phyloP scores from a whole-genome alignment of 2,888 invertebrate species.

The Archaeoteleia sp. region DNA sequence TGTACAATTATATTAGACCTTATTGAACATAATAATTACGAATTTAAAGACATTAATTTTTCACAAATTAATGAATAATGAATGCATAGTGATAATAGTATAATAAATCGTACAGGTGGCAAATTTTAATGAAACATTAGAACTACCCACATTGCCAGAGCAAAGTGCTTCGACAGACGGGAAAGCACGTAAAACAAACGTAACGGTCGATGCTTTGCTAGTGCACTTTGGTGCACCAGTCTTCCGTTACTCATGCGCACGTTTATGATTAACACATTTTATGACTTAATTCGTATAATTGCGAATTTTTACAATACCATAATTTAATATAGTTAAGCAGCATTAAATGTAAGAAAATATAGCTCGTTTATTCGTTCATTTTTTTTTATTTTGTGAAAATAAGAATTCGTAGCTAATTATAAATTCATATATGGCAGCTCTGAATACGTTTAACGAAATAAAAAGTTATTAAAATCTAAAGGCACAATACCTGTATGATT shows the following conservation, averaged over 20 bases:
- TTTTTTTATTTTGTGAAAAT: too few species aligned
- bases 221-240: slow-evolving; percentile 3
- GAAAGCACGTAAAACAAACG: slow-evolving; percentile 12
- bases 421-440: too few species aligned
- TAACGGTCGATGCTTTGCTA: slow-evolving; percentile 1
- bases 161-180: not conserved
- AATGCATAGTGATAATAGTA: too few species aligned
- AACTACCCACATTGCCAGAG: slow-evolving; percentile 1
- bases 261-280: slow-evolving; percentile 13
- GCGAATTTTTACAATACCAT: not conserved
- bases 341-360: too few species aligned
- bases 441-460: too few species aligned
- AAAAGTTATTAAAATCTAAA: too few species aligned
- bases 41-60: not conserved
- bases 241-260: slow-evolving; percentile 8
- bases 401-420: too few species aligned
- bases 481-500: too few species aligned
- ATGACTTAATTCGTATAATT: slow-evolving; percentile 19
- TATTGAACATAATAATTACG: too few species aligned
- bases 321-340: too few species aligned
- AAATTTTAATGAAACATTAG: not conserved
- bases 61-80: not conserved
- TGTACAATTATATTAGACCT: too few species aligned
- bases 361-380: too few species aligned
- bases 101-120: not conserved